phyloP scores from a whole-genome alignment of 1,140 invertebrate genomes.

The Heliconius hermathena region DNA sequence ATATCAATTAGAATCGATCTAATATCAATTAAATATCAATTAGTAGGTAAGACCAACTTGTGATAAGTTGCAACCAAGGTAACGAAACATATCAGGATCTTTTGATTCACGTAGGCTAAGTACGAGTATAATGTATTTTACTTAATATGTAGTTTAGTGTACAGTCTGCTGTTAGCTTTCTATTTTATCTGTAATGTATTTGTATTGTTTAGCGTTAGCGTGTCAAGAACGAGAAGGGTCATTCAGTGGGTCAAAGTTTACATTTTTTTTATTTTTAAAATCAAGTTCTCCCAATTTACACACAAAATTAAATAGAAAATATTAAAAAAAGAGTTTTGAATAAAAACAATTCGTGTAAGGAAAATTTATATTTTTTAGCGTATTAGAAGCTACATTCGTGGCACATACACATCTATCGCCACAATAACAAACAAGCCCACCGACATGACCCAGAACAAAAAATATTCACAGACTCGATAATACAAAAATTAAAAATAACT shows the following conservation, averaged over 20 bases:
- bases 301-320: no score
- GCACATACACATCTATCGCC: not conserved
- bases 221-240: conserved; percentile 38
- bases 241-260: conserved; percentile 37
- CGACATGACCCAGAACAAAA: conserved; percentile 37
- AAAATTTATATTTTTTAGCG: no score
- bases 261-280: not conserved
- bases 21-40: conserved; percentile 72
- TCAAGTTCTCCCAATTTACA: not conserved
- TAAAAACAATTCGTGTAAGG: not conserved
- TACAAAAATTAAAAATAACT: conserved; percentile 56
- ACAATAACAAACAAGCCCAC: conserved; percentile 26
- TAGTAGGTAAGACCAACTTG: conserved; percentile 72
- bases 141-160: conserved; percentile 43
- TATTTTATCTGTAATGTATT: conserved; percentile 32
- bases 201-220: conserved; percentile 43
- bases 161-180: conserved; percentile 35
- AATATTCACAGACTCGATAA: conserved; percentile 43
- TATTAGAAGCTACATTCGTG: no score
- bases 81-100: conserved; percentile 82
- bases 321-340: not conserved
- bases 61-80: conserved; percentile 82
- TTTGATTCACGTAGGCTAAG: conserved; percentile 75
- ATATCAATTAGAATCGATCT: conserved; percentile 39
- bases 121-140: conserved; percentile 45